Percentiles rank a stretch among this genome's conserved stretches.
These are phyloP conservation scores for Eristalinus aeneus DNA, from an alignment of 2,888 invertebrate species.

Conservation along the genomic window DNA sequence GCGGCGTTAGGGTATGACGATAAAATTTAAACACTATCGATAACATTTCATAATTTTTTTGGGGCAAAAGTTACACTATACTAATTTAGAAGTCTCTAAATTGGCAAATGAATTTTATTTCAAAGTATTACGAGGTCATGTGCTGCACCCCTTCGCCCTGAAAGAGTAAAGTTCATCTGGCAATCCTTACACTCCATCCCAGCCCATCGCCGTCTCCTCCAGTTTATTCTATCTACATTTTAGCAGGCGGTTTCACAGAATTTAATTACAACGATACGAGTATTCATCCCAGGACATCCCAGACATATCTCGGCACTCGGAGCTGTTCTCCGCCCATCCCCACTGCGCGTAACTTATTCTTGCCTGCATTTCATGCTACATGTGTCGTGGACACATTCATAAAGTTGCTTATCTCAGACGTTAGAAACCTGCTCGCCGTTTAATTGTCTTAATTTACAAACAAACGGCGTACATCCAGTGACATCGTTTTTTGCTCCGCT, in stretches of 20 bases:
- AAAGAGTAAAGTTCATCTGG: too few species aligned
- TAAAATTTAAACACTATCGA: too few species aligned
- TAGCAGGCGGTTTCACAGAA: background rate
- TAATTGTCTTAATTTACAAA: background rate
- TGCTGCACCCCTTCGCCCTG: too few species aligned
- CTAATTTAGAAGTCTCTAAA: too few species aligned
- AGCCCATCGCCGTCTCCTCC: background rate
- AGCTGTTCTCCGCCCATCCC: background rate
- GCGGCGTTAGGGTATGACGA: too few species aligned
- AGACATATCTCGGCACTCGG: background rate
- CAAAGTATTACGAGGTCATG: too few species aligned
- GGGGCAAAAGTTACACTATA: too few species aligned
- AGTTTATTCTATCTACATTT: background rate
- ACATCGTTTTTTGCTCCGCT: background rate
- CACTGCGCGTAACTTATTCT: background rate
- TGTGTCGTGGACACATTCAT: background rate
- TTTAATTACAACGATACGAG: slow-evolving; percentile 3
- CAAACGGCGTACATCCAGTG: background rate
- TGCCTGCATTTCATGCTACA: background rate
- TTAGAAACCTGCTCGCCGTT: background rate
- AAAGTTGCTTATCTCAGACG: background rate
- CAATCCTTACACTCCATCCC: background rate
- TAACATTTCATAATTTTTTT: too few species aligned
- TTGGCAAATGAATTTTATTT: too few species aligned
- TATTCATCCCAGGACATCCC: too few species aligned